Evolutionary conservation across 2,888 invertebrate species (phyloP).

Genomic region (Kuschelorhynchus macadamiae): DNA sequence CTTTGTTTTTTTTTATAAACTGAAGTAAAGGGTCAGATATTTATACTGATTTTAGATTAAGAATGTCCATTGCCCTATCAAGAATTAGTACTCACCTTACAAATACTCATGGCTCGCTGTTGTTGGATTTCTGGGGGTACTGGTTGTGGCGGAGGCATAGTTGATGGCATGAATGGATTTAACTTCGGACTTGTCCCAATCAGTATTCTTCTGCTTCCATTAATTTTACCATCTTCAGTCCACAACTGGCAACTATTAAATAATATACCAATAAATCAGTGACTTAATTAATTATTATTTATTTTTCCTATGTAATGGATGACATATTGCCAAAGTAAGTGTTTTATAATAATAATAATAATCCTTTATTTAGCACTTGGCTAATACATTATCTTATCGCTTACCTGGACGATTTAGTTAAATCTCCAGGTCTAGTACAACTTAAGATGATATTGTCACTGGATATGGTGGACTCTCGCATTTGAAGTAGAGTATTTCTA

Average conservation of each 20-base stretch:
- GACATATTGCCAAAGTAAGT: no score
- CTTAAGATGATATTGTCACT: constrained; percentile 60
- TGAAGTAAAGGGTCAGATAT: no score
- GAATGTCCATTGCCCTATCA: no score
- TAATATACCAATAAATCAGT: background rate
- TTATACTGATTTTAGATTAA: no score
- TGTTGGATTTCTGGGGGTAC: constrained; percentile 88
- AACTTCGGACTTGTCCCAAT: constrained; percentile 65
- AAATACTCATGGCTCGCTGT: constrained; percentile 84
- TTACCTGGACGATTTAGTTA: constrained; percentile 45
- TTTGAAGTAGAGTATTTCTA: constrained; percentile 66
- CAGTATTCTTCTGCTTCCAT: constrained; percentile 61
- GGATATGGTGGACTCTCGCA: constrained; percentile 62
- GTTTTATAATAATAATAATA: no score
- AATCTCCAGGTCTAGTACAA: constrained; percentile 46
- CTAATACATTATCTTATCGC: no score
- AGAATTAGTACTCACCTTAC: constrained; percentile 82
- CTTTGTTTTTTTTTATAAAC: no score
- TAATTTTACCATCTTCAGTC: constrained; percentile 60
- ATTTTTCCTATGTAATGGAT: no score
- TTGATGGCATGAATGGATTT: constrained; percentile 63
- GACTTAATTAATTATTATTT: no score
- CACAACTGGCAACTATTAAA: constrained; percentile 56
- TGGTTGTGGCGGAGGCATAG: constrained; percentile 76
- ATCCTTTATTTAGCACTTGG: no score